phyloP scores from a whole-genome alignment of 2,797 vertebrate species.

The Distichodus sexfasciatus region DNA sequence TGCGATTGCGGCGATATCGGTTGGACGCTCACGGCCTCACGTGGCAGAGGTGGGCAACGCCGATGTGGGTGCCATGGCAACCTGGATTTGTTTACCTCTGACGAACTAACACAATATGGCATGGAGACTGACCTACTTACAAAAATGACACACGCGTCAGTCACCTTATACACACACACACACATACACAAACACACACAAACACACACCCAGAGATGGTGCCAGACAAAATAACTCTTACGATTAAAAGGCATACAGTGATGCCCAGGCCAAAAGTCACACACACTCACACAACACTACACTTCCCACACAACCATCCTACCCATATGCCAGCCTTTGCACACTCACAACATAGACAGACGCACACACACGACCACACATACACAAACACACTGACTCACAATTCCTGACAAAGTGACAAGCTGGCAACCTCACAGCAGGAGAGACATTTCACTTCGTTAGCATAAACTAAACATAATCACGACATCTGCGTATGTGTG shows the following conservation, averaged over 20 bases:
- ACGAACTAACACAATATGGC: conserved; percentile 35
- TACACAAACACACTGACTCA: neutral
- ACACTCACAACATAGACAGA: no score
- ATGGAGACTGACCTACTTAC: conserved; percentile 40
- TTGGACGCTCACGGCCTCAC: no score
- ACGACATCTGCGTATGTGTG: neutral
- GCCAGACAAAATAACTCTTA: no score
- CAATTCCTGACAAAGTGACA: neutral
- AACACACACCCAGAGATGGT: no score
- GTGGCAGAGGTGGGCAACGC: neutral
- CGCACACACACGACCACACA: conserved; percentile 54
- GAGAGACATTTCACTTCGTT: neutral
- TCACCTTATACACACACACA: conserved; percentile 10
- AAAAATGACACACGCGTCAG: conserved; percentile 8
- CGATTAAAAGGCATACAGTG: neutral
- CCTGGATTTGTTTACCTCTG: conserved; percentile 29
- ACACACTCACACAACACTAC: no score
- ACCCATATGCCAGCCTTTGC: no score
- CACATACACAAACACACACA: neutral
- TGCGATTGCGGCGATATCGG: neutral
- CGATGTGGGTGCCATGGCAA: conserved; percentile 19
- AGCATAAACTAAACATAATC: neutral
- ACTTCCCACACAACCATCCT: conserved; percentile 6
- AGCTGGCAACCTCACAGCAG: neutral
- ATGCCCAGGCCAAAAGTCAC: neutral